A percentile compares a stretch with the other conserved stretches of the same genome.
phyloP scores from a whole-genome alignment of 2,113 vertebrate genomes.

The Gavia stellata region DNA sequence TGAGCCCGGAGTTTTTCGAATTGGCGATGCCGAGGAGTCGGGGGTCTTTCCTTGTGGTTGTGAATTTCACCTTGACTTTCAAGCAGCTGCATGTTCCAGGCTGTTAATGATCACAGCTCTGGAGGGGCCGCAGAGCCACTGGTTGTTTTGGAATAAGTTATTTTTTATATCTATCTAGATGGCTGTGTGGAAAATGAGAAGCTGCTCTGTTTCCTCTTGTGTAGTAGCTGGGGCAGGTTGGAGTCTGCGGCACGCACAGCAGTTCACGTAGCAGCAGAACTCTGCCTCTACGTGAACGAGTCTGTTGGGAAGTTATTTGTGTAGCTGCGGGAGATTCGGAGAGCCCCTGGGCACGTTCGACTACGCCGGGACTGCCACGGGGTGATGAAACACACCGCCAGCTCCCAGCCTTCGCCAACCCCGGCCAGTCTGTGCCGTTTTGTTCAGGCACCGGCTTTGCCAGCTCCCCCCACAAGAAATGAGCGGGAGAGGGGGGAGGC shows the following conservation, averaged over 20 bases:
- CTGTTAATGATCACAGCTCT: background rate
- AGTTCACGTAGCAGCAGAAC: background rate
- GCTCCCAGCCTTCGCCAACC: background rate
- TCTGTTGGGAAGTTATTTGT: background rate
- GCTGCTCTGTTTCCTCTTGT: background rate
- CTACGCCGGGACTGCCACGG: rapidly evolving
- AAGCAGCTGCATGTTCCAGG: too few species aligned
- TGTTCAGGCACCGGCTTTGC: background rate
- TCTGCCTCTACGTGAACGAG: background rate
- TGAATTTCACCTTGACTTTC: background rate
- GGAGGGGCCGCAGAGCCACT: background rate
- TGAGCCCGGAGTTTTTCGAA: background rate
- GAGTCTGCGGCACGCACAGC: rapidly evolving
- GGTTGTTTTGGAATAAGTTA: background rate
- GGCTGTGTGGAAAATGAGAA: background rate
- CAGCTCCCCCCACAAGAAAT: too few species aligned
- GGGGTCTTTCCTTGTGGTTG: background rate
- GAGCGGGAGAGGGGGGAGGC: background rate
- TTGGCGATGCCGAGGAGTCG: background rate
- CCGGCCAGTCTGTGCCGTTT: background rate
- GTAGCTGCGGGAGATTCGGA: background rate
- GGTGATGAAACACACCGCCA: background rate
- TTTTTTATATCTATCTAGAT: background rate
- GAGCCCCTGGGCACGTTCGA: background rate
- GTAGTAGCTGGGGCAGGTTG: background rate